phyloP scores from a whole-genome alignment of 2,113 vertebrate genomes.

The Syngnathus scovelli region DNA sequence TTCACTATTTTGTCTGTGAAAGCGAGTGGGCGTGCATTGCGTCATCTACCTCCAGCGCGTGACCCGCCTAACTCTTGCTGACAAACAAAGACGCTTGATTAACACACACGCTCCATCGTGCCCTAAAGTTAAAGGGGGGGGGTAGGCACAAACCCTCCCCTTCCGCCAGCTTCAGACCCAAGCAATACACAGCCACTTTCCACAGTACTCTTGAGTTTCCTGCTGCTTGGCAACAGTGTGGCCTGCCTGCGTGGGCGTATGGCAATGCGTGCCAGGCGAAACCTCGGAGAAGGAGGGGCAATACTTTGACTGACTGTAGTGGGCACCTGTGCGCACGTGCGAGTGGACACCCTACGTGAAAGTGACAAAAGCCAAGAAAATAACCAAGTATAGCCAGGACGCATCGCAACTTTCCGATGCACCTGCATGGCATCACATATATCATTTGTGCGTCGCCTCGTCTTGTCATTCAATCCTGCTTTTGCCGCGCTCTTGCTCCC shows the following conservation, averaged over 20 bases:
- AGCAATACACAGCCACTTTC: conserved; percentile 14
- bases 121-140: conserved; percentile 41
- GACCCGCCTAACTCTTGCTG: conserved; percentile 47
- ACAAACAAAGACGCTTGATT: conserved; percentile 46
- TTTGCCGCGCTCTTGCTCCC: conserved; percentile 51
- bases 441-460: conserved; percentile 18
- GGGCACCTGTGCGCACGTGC: conserved; percentile 36
- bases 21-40: conserved; percentile 48
- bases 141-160: neutral
- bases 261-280: conserved; percentile 57
- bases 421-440: conserved; percentile 12
- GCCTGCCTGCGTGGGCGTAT: conserved; percentile 63
- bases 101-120: conserved; percentile 29
- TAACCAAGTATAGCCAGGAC: conserved; percentile 5
- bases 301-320: conserved; percentile 41
- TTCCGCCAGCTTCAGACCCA: conserved; percentile 19
- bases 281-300: conserved; percentile 57
- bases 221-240: conserved; percentile 70
- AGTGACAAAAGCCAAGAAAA: conserved; percentile 12
- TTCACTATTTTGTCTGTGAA: conserved; percentile 26
- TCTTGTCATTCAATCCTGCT: conserved; percentile 45
- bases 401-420: conserved; percentile 6
- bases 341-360: neutral
- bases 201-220: conserved; percentile 54
- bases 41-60: conserved; percentile 54